Base-by-base conservation (phyloP, 2,113 vertebrate genomes). In the Octodon degus region DNA sequence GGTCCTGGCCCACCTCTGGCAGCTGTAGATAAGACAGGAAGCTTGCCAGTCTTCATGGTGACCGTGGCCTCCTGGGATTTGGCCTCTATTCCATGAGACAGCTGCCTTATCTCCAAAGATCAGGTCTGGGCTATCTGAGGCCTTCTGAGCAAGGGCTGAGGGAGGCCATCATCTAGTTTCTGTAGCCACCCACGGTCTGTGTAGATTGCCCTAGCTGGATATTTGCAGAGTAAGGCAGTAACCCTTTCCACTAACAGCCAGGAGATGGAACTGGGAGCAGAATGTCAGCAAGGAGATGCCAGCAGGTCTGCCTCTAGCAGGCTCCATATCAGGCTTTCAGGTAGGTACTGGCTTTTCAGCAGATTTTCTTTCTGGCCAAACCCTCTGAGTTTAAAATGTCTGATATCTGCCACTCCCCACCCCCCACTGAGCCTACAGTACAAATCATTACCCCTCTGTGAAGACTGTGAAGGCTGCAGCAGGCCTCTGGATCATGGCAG, bases 331-430 rank as follows among this genome's bases (percentile, higher is more conserved):
- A 83, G 76, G 68, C 82, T 95, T 37, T n/a, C 34, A 90, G 65
- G 27, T 67, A 37, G 65, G 32, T 67, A 37, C 8, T 94, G 68
- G 58, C 68, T 86, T 97, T 50, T 85, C 58, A 63, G 91, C 55
- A 72, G 50, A 76, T 86, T 91, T 91, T 55, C 89, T 95, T 97
- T 91, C 68, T 89, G 83, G 40, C 79, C 68, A 89, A 65, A 84
- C 37, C n/a, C 60, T 82, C 86, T 92, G 79, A 95, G 47, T 97
- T 89, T 60, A 81, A 93, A 65, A 91, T 65, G 63, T 84, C 81
- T 89, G 93, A 86, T 89, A 84, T 70, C 83, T 94, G 86, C 81
- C 84, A 86, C 34, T 92, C 55, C 74, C 65, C 1, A 94, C 37
- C 24, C 34, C 14, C 19, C 27, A 63, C 5, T 20, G 24, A 62